phyloP scores from a whole-genome alignment of 2,888 invertebrate species.

The Pheosia tremula region DNA sequence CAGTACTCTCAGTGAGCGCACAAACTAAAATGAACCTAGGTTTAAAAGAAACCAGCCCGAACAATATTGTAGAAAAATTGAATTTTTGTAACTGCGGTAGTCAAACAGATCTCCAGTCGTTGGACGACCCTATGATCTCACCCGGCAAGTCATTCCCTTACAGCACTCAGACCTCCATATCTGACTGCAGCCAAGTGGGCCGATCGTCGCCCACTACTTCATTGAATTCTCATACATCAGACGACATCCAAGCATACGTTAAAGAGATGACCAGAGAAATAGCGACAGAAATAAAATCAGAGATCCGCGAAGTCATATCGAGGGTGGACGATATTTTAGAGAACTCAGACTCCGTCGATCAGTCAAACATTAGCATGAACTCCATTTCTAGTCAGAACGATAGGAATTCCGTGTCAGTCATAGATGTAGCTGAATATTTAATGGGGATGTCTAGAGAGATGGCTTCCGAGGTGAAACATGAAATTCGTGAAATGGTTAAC shows the following conservation, averaged over 20 bases:
- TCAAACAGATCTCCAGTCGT: slow-evolving; percentile 88
- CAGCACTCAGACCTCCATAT: slow-evolving; percentile 76
- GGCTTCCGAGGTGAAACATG: slow-evolving; percentile 91
- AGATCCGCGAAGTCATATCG: slow-evolving; percentile 91
- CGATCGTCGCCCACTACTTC: slow-evolving; percentile 83
- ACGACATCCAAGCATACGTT: slow-evolving; percentile 89
- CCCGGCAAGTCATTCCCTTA: slow-evolving; percentile 75
- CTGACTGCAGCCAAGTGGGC: slow-evolving; percentile 83
- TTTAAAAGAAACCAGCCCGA: slow-evolving; percentile 79
- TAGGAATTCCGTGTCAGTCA: slow-evolving; percentile 89
- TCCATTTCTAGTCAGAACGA: slow-evolving; percentile 86
- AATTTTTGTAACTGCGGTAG: slow-evolving; percentile 89
- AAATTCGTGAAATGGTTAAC: slow-evolving; percentile 89
- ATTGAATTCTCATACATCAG: slow-evolving; percentile 81
- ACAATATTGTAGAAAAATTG: slow-evolving; percentile 63
- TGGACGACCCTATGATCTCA: slow-evolving; percentile 83
- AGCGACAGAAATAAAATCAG: slow-evolving; percentile 92
- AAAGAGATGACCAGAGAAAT: slow-evolving; percentile 91
- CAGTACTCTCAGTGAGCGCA: slow-evolving; percentile 82
- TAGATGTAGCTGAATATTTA: slow-evolving; percentile 90
- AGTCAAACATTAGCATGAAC: slow-evolving; percentile 74
- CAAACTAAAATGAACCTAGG: slow-evolving; percentile 87
- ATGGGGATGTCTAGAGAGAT: slow-evolving; percentile 91
- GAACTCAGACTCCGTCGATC: slow-evolving; percentile 86
- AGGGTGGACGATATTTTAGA: slow-evolving; percentile 92